Evolutionary conservation across 2,888 invertebrate species (phyloP).

Genomic region (Leucoma salicis): DNA sequence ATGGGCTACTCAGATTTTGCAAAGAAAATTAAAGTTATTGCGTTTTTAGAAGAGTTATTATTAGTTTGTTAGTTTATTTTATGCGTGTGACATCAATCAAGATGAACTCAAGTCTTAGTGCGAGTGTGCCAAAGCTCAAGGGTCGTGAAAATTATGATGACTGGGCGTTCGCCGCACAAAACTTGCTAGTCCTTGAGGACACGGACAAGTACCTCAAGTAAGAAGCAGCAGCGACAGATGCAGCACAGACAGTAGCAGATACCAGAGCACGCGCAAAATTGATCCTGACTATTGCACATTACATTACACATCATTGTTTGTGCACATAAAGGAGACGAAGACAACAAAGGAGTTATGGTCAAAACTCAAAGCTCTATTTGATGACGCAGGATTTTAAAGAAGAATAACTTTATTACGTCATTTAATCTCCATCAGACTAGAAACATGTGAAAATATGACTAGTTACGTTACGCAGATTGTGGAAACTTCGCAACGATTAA

Average conservation of each 20-base stretch:
- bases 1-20: not conserved
- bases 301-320: constrained; percentile 14
- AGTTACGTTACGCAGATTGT: constrained; percentile 30
- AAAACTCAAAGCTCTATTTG: constrained; percentile 7
- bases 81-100: constrained; percentile 1
- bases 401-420: constrained; percentile 13
- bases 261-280: constrained; percentile 13
- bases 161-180: constrained; percentile 9
- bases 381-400: constrained; percentile 11
- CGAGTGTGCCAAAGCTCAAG: constrained; percentile 3
- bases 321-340: constrained; percentile 8
- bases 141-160: constrained; percentile 7
- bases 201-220: constrained; percentile 1
- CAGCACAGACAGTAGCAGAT: constrained; percentile 9
- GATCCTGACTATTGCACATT: constrained; percentile 20
- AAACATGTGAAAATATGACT: constrained; percentile 16
- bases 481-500: constrained; percentile 25
- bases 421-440: constrained; percentile 16
- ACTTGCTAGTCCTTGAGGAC: constrained; percentile 8
- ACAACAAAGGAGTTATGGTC: constrained; percentile 11
- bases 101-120: not conserved
- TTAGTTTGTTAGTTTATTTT: constrained; percentile 2
- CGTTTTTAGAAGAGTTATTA: not conserved
- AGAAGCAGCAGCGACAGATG: constrained; percentile 11
- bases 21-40: constrained; percentile 1